phyloP scores from a whole-genome alignment of 2,113 vertebrate species.

The Petaurus breviceps region DNA sequence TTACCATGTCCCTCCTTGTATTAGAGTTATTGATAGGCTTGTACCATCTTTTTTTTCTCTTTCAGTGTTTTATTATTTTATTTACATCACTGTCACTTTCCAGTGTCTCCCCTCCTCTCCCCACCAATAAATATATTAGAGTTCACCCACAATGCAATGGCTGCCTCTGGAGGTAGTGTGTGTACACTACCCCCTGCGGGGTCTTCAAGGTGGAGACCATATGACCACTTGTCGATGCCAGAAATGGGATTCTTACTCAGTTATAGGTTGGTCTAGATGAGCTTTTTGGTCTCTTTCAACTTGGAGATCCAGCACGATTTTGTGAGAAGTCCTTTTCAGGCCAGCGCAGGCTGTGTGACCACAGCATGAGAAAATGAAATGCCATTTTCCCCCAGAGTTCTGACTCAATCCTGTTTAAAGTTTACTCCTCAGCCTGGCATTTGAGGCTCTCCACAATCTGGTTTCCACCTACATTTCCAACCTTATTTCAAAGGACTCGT shows the following conservation, averaged over 20 bases:
- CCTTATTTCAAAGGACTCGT: background rate
- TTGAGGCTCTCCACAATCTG: background rate
- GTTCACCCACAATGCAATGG: no score
- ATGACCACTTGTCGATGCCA: background rate
- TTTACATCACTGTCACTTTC: no score
- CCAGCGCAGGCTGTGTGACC: background rate
- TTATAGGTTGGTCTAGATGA: background rate
- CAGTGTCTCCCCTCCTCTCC: no score
- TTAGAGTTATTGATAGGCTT: no score
- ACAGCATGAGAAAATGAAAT: background rate
- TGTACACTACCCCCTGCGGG: no score
- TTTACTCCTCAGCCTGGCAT: background rate
- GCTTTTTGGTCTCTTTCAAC: background rate
- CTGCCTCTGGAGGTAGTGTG: background rate
- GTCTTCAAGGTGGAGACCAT: background rate
- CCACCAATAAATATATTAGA: no score
- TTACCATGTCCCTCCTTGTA: no score
- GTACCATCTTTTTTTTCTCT: no score
- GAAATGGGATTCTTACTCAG: background rate
- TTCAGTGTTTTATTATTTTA: no score
- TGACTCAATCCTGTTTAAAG: background rate
- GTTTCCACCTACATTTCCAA: background rate
- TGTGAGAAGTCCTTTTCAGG: no score
- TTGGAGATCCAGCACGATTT: background rate
- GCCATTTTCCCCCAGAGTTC: background rate